These are phyloP conservation scores for Hippocampus zosterae DNA, from an alignment of 2,113 vertebrate genomes.

Conservation along the genomic window DNA sequence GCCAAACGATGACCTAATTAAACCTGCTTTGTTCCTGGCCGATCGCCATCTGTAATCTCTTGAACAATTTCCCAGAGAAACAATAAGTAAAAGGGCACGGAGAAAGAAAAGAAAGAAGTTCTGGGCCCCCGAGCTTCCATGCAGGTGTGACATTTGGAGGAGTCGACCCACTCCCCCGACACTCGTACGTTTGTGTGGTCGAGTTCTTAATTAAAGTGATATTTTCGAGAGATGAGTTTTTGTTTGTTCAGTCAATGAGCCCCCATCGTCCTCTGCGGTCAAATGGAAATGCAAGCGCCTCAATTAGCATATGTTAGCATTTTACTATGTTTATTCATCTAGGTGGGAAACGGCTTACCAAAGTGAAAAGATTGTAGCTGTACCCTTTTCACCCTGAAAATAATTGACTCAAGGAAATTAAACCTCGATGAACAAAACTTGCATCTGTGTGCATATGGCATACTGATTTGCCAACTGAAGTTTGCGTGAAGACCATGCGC, in stretches of 20 bases:
- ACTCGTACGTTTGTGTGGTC: slow-evolving; percentile 44
- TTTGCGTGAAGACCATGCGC: background rate
- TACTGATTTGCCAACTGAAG: background rate
- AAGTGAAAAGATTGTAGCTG: slow-evolving; percentile 50
- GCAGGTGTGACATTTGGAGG: slow-evolving; percentile 72
- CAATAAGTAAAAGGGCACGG: slow-evolving; percentile 66
- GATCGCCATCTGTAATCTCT: slow-evolving; percentile 62
- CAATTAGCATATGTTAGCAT: slow-evolving; percentile 75
- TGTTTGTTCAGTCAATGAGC: slow-evolving; percentile 77
- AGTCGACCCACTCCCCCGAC: slow-evolving; percentile 28
- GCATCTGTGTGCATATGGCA: slow-evolving; percentile 30
- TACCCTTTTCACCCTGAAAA: slow-evolving; percentile 56
- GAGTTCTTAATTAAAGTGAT: slow-evolving; percentile 74
- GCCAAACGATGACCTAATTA: slow-evolving; percentile 70
- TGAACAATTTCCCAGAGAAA: slow-evolving; percentile 65
- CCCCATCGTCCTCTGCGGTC: slow-evolving; percentile 66
- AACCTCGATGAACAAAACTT: slow-evolving; percentile 33
- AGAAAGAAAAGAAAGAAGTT: slow-evolving; percentile 44
- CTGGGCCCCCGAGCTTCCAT: slow-evolving; percentile 48
- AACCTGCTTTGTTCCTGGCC: slow-evolving; percentile 55
- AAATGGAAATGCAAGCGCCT: slow-evolving; percentile 67
- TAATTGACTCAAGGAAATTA: slow-evolving; percentile 56
- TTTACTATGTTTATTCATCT: slow-evolving; percentile 65
- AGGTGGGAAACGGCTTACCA: slow-evolving; percentile 58
- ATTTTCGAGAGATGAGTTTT: slow-evolving; percentile 66